These are phyloP conservation scores for Neoarius graeffei DNA, from an alignment of 2,113 vertebrate species.

Conservation along the genomic window DNA sequence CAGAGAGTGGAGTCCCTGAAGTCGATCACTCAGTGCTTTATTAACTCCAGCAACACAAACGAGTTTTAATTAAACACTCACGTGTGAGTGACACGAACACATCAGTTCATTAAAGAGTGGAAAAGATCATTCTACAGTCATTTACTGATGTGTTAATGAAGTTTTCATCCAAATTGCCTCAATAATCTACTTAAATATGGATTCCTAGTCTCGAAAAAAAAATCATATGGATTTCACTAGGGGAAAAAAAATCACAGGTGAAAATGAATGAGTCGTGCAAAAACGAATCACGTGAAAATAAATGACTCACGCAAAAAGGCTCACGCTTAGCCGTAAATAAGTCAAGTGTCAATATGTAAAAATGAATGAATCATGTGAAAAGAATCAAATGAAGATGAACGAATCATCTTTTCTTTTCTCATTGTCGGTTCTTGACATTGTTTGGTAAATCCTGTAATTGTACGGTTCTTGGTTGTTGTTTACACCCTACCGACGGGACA, in stretches of 20 bases:
- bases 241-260: neutral
- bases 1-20: constrained; percentile 70
- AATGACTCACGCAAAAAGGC: neutral
- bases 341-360: neutral
- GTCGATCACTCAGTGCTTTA: constrained; percentile 77
- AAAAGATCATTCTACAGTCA: neutral
- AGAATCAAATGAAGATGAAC: neutral
- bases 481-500: neutral
- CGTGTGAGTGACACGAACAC: constrained; percentile 39
- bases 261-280: too few relatives aligned
- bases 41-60: constrained; percentile 76
- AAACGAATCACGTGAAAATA: neutral
- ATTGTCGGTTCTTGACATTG: neutral
- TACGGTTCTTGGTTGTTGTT: neutral
- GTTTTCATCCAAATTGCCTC: neutral
- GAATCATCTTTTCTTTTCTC: neutral
- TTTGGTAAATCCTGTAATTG: neutral
- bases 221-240: neutral
- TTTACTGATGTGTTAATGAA: neutral
- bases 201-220: neutral
- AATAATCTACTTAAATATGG: neutral
- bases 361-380: neutral
- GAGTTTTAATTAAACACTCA: constrained; percentile 77
- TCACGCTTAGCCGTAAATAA: neutral
- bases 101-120: constrained; percentile 34